Evolutionary conservation across 2,888 invertebrate genomes (phyloP), one percentile per base, ranked within the genome.

Genomic region (Cerastis rubricosa): DNA sequence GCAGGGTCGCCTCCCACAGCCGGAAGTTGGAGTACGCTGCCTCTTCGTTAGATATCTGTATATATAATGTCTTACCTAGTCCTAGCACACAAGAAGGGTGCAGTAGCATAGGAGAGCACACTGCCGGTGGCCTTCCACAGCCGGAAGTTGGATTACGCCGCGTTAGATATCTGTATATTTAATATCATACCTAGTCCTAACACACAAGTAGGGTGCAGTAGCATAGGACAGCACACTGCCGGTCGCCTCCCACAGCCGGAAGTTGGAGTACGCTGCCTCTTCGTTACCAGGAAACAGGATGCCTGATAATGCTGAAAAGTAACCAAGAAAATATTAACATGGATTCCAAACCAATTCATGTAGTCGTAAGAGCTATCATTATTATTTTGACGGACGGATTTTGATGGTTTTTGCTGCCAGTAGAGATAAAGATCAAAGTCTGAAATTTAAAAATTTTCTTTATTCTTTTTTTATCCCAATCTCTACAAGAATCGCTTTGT

Each of bases 21-120:
- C 99, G 97, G 94, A 99, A 99, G 95, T 99, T 99, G 85, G 99
- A 98, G 94, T 98, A 99, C 0, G 99, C 98, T 0, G 99, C 99
- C 91, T 99, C 99, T 89, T 99, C 98, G 88, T 98, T 97, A 25
- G n/a, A n/a, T n/a, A n/a, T n/a, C n/a, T n/a, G n/a, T n/a, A n/a
- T n/a, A n/a, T n/a, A n/a, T n/a, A n/a, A n/a, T n/a, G n/a, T n/a
- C n/a, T n/a, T n/a, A n/a, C n/a, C 96, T 95, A 0, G 97, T 96
- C 71, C 97, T 95, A 0, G 98, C 98, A 90, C 98, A 98, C 9
- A 99, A 94, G 89, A 98, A 98, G 5, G 98, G 98, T 65, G 98
- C 98, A 76, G 98, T 97, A 0, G 98, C 97, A 89, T 99, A 99
- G 1, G 98, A 98, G 74, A 99, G 97, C 22, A 99, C 98, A 78